phyloP scores from a whole-genome alignment of 2,113 vertebrate genomes.

The Mastomys coucha region DNA sequence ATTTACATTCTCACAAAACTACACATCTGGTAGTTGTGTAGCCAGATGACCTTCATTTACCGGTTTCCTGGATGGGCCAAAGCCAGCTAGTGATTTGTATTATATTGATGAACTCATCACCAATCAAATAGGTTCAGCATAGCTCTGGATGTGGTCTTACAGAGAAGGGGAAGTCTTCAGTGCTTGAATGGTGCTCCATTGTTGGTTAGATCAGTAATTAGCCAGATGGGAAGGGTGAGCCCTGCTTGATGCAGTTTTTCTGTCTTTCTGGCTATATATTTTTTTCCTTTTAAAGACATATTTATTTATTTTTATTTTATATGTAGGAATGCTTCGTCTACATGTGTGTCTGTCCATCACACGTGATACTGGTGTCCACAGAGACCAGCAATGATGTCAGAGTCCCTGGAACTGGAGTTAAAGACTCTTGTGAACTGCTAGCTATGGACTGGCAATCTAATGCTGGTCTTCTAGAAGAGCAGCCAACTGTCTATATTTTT shows the following conservation, averaged over 20 bases:
- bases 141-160: not conserved
- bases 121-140: not conserved
- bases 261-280: not conserved
- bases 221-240: not conserved
- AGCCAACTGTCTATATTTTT: not conserved
- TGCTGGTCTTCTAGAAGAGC: no score
- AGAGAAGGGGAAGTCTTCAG: constrained; percentile 6
- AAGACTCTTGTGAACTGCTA: no score
- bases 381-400: no score
- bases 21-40: not conserved
- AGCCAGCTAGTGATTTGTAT: constrained; percentile 24
- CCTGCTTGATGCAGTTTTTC: not conserved
- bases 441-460: no score
- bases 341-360: no score
- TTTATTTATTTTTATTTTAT: no score
- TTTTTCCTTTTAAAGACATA: no score
- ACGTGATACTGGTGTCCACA: no score
- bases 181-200: not conserved
- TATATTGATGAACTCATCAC: constrained; percentile 2
- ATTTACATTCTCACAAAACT: constrained; percentile 42
- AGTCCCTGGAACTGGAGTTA: no score
- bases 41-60: not conserved
- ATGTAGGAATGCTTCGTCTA: no score
- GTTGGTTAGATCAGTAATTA: not conserved
- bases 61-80: not conserved